Conservation (phyloP, 2,888 invertebrate genomes). For the Microplitis manilae region DNA sequence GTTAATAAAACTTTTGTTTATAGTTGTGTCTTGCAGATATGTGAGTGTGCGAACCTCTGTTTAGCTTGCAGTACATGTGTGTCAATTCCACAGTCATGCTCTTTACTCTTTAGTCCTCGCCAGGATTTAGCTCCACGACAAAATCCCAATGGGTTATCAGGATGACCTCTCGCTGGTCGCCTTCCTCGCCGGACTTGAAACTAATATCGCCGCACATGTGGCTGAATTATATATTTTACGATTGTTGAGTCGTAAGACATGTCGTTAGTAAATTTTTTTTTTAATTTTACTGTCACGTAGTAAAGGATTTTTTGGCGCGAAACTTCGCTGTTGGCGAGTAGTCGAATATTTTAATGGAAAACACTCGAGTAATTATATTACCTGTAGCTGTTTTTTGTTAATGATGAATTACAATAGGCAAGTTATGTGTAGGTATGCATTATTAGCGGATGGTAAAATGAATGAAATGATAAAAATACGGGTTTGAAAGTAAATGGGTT, state of each 20-base stretch:
- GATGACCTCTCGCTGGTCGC: slow-evolving; percentile 46
- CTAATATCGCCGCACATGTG: too few species aligned
- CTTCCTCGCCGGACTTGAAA: slow-evolving; percentile 6
- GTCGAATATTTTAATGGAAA: too few species aligned
- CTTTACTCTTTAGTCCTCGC: slow-evolving; percentile 19
- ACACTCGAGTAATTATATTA: too few species aligned
- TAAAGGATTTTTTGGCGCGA: too few species aligned
- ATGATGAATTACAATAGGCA: too few species aligned
- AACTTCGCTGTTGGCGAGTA: too few species aligned
- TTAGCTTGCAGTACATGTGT: slow-evolving; percentile 15
- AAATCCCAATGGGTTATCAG: slow-evolving; percentile 48
- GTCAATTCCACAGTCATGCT: slow-evolving; percentile 25
- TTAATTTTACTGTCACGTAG: too few species aligned
- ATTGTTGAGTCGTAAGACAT: too few species aligned
- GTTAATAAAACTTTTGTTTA: neutral
- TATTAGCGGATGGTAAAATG: slow-evolving; percentile 4
- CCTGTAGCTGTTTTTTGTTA: too few species aligned
- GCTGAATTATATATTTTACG: too few species aligned
- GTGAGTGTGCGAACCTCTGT: slow-evolving; percentile 32
- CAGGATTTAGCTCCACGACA: slow-evolving; percentile 34
- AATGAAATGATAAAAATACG: neutral
- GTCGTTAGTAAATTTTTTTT: too few species aligned
- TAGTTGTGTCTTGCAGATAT: slow-evolving; percentile 12
- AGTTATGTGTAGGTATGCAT: too few species aligned
- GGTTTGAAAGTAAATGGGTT: neutral